phyloP scores from a whole-genome alignment of 2,888 invertebrate species.

The Campoplex nolae region DNA sequence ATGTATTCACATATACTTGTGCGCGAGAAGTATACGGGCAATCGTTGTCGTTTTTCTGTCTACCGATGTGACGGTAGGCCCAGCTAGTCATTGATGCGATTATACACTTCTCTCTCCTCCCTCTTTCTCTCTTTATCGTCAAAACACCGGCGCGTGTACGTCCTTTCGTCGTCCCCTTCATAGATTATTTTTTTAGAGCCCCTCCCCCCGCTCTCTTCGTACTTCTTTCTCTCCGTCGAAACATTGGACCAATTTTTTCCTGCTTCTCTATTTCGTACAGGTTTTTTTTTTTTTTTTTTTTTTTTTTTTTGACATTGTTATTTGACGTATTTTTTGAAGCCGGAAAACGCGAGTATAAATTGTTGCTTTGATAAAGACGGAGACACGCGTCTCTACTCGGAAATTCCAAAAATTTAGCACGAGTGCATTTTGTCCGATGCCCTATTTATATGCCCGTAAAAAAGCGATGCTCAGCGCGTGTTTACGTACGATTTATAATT shows the following conservation, averaged over 20 bases:
- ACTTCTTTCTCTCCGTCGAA: neutral
- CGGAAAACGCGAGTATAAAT: too few species aligned
- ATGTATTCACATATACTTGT: neutral
- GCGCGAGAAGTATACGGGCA: neutral
- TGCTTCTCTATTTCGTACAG: neutral
- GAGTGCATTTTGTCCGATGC: too few species aligned
- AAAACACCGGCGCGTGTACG: conserved; percentile 55
- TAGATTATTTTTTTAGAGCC: conserved; percentile 9
- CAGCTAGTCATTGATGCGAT: conserved; percentile 60
- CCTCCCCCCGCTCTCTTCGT: neutral
- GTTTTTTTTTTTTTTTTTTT: too few species aligned
- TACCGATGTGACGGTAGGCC: conserved; percentile 4
- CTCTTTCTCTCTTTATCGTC: conserved; percentile 1
- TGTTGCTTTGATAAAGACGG: too few species aligned
- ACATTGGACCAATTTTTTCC: neutral
- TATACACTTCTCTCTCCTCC: neutral
- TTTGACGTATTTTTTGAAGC: too few species aligned
- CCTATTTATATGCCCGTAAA: too few species aligned
- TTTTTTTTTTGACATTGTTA: too few species aligned
- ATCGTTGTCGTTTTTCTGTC: conserved; percentile 26
- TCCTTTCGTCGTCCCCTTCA: conserved; percentile 49
- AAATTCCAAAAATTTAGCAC: too few species aligned
- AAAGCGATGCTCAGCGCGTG: too few species aligned
- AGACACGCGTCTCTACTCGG: too few species aligned
- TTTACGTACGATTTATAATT: too few species aligned